phyloP scores from a whole-genome alignment of 2,113 vertebrate species.

The Rhinogobius similis region DNA sequence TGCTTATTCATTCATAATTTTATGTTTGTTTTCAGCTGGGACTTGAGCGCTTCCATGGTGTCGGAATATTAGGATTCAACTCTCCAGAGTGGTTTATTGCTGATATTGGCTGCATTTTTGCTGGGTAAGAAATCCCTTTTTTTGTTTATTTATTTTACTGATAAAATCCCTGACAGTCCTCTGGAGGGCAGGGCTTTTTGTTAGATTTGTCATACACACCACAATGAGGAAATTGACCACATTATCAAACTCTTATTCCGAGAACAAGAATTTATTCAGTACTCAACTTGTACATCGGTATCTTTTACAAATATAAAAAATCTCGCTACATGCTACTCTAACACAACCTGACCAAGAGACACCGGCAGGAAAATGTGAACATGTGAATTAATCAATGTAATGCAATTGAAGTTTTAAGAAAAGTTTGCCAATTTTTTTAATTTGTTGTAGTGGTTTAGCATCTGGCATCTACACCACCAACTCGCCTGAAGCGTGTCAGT shows the following conservation, averaged over 20 bases:
- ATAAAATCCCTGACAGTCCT: not conserved
- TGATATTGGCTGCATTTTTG: conserved; percentile 79
- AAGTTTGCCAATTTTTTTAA: not conserved
- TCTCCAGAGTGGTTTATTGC: conserved; percentile 83
- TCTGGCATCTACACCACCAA: conserved; percentile 82
- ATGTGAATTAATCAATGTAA: too few species aligned
- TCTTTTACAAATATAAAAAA: not conserved
- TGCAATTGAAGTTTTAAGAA: not conserved
- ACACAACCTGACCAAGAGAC: not conserved
- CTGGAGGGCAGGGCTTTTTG: not conserved
- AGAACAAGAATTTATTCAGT: not conserved
- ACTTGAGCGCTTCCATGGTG: conserved; percentile 78
- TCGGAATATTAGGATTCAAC: conserved; percentile 82
- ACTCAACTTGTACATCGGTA: not conserved
- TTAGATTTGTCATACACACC: too few species aligned
- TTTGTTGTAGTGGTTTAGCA: conserved; percentile 71
- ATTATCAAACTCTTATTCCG: not conserved
- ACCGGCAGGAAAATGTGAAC: not conserved
- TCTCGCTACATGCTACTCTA: not conserved
- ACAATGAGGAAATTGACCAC: too few species aligned
- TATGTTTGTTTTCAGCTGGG: conserved; percentile 71
- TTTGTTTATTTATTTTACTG: too few species aligned
- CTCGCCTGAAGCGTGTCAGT: conserved; percentile 75
- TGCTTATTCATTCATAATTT: not conserved
- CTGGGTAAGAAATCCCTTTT: conserved; percentile 76